Conservation (phyloP, 2,797 vertebrate species). For the Cyclopterus lumpus region DNA sequence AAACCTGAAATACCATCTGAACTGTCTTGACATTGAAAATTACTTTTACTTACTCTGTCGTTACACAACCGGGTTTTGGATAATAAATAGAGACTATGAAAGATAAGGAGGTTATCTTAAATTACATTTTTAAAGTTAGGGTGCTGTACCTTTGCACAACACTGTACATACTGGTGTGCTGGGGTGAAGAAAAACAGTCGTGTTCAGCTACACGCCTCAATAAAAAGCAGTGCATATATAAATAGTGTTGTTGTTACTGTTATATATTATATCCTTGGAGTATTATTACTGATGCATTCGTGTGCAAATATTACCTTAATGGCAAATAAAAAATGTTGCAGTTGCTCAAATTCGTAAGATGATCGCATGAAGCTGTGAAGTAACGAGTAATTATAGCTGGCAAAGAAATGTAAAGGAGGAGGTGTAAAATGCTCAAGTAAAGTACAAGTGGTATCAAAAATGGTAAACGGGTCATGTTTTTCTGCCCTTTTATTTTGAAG, state of each 20-base stretch:
- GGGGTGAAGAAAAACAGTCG: constrained; percentile 32
- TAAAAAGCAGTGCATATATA: constrained; percentile 5
- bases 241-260: not conserved
- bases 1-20: not conserved
- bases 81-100: too few species aligned
- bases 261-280: not conserved
- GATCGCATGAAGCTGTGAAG: not conserved
- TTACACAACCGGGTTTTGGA: not conserved
- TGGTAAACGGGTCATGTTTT: not conserved
- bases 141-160: not conserved
- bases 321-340: too few species aligned
- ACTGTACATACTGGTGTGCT: not conserved
- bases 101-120: not conserved
- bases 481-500: constrained; percentile 54
- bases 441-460: not conserved
- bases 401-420: not conserved
- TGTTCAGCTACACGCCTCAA: constrained; percentile 34
- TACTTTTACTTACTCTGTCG: rapidly evolving
- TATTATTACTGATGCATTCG: not conserved
- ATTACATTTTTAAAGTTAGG: too few species aligned
- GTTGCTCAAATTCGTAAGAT: not conserved
- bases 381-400: not conserved
- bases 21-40: not conserved
- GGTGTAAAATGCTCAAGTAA: not conserved
- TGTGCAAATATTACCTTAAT: not conserved